phyloP scores from a whole-genome alignment of 2,113 vertebrate genomes.

The Cynopterus brachyotis region DNA sequence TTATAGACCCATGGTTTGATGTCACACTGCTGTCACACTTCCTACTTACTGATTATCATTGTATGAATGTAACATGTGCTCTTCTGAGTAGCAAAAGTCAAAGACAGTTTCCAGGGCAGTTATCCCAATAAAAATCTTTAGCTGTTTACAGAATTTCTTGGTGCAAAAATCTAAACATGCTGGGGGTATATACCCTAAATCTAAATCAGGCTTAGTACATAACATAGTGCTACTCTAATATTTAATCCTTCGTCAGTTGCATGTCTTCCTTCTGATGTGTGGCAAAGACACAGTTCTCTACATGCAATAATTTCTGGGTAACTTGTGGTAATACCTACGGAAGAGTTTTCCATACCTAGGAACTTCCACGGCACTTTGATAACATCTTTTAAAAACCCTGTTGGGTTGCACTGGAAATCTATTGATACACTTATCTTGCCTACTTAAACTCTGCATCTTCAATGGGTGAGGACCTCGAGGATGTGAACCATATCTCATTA shows the following conservation, averaged over 20 bases:
- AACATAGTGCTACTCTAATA: not conserved
- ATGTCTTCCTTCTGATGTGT: not conserved
- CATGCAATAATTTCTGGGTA: not conserved
- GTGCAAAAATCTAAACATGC: not conserved
- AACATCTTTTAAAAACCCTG: not conserved
- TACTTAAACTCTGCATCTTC: not conserved
- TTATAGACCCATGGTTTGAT: not conserved
- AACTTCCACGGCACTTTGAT: not conserved
- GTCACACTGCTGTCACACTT: not conserved
- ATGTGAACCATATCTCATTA: not conserved
- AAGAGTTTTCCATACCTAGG: not conserved
- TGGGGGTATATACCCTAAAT: not conserved
- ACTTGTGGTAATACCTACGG: not conserved
- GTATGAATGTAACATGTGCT: not conserved
- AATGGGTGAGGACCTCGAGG: not conserved
- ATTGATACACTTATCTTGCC: not conserved
- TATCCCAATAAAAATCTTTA: slow-evolving; percentile 1
- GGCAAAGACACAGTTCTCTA: not conserved
- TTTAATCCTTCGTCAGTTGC: not conserved
- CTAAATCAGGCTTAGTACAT: not conserved
- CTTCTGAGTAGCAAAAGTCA: not conserved
- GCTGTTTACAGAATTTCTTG: not conserved
- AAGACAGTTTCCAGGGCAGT: not conserved
- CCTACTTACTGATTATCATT: not conserved
- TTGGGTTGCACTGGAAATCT: not conserved